Conservation (phyloP, 2,888 invertebrate genomes). For the Lamproptera curius region DNA sequence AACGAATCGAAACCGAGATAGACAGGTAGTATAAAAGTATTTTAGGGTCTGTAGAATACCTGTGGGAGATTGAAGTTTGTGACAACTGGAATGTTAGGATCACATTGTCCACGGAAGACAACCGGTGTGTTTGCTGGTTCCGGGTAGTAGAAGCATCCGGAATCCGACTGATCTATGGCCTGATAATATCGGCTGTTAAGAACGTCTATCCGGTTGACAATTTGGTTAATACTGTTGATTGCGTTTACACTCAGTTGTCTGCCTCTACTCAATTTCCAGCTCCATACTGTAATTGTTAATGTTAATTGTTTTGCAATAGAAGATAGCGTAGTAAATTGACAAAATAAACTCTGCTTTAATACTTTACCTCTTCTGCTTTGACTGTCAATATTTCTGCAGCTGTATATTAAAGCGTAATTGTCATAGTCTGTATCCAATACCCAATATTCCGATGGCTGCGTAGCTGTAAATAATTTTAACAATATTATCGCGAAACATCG, state of each 20-base stretch:
- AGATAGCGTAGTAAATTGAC: too few species aligned
- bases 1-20: too few species aligned
- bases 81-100: constrained; percentile 34
- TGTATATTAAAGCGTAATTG: constrained; percentile 79
- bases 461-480: constrained; percentile 31
- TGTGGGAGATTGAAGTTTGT: constrained; percentile 31
- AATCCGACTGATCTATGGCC: constrained; percentile 27
- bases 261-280: constrained; percentile 35
- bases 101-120: constrained; percentile 40
- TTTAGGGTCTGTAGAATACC: too few species aligned
- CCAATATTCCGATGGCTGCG: constrained; percentile 31
- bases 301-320: neutral
- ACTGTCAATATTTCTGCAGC: constrained; percentile 59
- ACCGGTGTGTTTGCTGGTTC: constrained; percentile 28
- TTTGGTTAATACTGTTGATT: constrained; percentile 25
- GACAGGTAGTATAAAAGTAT: too few species aligned
- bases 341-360: neutral
- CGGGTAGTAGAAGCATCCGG: constrained; percentile 37
- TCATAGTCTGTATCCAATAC: constrained; percentile 73
- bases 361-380: constrained; percentile 31
- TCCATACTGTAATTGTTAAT: constrained; percentile 29
- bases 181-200: constrained; percentile 31
- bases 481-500: too few species aligned
- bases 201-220: constrained; percentile 29
- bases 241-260: constrained; percentile 24